These are phyloP conservation scores for Manacus vitellinus DNA, from an alignment of 2,113 vertebrate genomes.

Conservation along the genomic window DNA sequence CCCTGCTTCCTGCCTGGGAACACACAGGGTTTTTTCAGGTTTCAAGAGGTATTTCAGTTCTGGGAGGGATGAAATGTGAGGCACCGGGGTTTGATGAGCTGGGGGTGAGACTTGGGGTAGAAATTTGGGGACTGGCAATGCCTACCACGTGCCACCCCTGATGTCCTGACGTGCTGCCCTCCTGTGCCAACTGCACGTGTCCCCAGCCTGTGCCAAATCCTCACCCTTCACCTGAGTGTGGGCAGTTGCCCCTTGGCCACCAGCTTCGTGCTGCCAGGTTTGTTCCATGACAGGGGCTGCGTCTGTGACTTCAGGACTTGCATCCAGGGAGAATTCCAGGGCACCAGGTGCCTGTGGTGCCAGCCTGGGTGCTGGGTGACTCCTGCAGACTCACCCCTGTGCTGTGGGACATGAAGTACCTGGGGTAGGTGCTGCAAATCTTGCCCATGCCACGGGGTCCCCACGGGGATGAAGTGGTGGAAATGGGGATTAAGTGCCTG, in stretches of 20 bases:
- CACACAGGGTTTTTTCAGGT: not conserved
- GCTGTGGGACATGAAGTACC: accelerated
- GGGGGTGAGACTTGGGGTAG: not conserved
- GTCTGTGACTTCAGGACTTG: too few species aligned
- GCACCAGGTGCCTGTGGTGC: accelerated
- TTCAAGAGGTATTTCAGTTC: not conserved
- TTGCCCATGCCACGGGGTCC: not conserved
- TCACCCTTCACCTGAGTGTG: not conserved
- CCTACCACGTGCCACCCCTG: accelerated
- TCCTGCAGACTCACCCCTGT: not conserved
- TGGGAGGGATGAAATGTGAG: not conserved
- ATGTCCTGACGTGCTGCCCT: accelerated
- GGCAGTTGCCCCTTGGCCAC: not conserved
- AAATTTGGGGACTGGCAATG: not conserved
- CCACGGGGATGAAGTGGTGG: accelerated
- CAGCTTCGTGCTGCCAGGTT: not conserved
- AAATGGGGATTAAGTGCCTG: not conserved
- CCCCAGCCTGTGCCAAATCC: not conserved
- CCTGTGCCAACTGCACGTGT: not conserved
- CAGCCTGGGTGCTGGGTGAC: not conserved
- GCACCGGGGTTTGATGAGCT: not conserved
- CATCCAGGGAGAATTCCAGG: not conserved
- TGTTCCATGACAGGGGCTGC: not conserved
- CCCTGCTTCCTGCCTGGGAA: not conserved
- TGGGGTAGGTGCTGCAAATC: accelerated